These are phyloP conservation scores for Laticauda laticaudata DNA, from an alignment of 2,113 vertebrate species.

Conservation along the genomic window DNA sequence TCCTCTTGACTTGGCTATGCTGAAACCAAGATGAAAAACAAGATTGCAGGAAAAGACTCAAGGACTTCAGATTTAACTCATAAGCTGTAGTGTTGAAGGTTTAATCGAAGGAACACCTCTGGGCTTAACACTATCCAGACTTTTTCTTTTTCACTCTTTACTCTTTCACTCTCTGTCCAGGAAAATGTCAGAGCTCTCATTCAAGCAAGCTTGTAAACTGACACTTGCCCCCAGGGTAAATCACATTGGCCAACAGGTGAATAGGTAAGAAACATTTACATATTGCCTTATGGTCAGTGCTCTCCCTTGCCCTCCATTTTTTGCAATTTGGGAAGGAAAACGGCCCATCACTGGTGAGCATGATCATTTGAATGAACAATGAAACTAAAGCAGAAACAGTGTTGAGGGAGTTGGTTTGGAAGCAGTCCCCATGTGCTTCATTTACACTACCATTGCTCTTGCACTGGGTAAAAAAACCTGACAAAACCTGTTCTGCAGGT, in stretches of 20 bases:
- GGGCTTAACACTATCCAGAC: not conserved
- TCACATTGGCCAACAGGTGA: not conserved
- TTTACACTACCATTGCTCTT: too few species aligned
- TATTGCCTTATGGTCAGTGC: too few species aligned
- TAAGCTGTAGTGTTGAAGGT: not conserved
- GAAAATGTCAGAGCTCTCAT: slow-evolving; percentile 8
- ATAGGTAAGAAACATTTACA: not conserved
- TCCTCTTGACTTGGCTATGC: rapidly evolving
- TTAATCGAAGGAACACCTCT: not conserved
- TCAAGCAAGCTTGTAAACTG: not conserved
- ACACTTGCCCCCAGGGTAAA: not conserved
- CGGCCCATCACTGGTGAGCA: not conserved
- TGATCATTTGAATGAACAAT: not conserved
- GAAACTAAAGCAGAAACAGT: not conserved
- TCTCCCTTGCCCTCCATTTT: not conserved
- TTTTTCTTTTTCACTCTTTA: not conserved
- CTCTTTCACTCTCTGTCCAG: not conserved
- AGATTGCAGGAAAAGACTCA: not conserved
- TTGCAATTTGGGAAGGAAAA: not conserved
- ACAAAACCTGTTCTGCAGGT: not conserved
- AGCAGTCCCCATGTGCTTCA: not conserved
- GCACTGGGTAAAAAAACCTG: not conserved
- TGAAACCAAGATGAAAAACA: not conserved
- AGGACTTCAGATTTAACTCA: not conserved
- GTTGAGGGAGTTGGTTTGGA: not conserved